A percentile compares a stretch with the other conserved stretches of the same genome.
phyloP scores from a whole-genome alignment of 1,140 invertebrate species.

The Camponotus floridanus region DNA sequence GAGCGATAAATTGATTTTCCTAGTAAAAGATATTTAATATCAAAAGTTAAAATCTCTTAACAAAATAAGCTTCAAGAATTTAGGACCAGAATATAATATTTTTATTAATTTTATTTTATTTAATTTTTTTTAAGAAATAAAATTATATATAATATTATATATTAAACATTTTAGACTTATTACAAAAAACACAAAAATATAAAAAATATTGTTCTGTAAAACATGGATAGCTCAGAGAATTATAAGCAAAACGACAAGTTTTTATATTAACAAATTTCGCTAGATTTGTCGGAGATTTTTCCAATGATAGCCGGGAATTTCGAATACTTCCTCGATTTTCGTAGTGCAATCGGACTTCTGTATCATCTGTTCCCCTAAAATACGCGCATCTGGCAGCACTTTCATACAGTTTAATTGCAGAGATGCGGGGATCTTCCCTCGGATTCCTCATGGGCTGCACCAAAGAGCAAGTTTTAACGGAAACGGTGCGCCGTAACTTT shows the following conservation, averaged over 20 bases:
- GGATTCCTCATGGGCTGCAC: not conserved
- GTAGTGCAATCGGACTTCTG: not conserved
- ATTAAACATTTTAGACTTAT: not conserved
- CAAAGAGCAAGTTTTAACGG: not conserved
- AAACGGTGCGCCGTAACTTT: constrained; percentile 20
- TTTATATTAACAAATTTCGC: not conserved
- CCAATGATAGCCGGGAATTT: not conserved
- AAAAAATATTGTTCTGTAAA: not conserved
- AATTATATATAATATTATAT: not conserved
- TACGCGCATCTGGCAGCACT: constrained; percentile 20
- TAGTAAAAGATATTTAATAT: constrained; percentile 1
- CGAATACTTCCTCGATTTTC: not conserved
- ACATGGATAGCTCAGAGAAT: not conserved
- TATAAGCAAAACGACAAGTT: not conserved
- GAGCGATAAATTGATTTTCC: not conserved
- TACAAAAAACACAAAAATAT: not conserved
- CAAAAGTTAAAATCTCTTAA: not conserved
- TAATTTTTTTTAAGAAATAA: not conserved
- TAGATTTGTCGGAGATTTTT: not conserved
- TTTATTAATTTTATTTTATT: not conserved
- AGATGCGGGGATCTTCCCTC: not conserved
- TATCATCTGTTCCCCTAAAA: constrained; percentile 6
- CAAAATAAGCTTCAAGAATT: not conserved
- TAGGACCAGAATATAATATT: not conserved
- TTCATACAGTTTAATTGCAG: constrained; percentile 21